These are phyloP conservation scores for Erpetoichthys calabaricus DNA, from an alignment of 2,797 vertebrate species.

Conservation along the genomic window DNA sequence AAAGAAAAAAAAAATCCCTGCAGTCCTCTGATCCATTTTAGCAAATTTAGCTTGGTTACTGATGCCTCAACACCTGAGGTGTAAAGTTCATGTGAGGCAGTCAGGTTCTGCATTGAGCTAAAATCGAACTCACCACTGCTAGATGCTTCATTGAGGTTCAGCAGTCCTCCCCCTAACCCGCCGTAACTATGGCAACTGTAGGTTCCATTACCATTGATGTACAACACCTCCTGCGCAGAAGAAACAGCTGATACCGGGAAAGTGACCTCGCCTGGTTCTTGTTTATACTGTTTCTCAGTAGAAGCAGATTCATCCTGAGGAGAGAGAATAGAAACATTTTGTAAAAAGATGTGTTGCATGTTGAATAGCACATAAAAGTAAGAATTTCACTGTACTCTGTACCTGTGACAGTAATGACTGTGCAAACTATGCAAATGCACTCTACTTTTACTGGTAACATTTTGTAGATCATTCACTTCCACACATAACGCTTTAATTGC, in stretches of 20 bases:
- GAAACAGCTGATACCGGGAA: conserved; percentile 54
- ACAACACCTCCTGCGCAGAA: conserved; percentile 63
- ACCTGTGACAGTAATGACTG: too few species aligned
- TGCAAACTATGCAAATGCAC: too few species aligned
- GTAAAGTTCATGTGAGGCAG: conserved; percentile 10
- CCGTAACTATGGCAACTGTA: conserved; percentile 73
- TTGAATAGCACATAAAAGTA: too few species aligned
- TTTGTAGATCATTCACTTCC: too few species aligned
- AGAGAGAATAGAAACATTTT: conserved; percentile 14
- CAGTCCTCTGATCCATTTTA: background rate
- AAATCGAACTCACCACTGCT: conserved; percentile 53
- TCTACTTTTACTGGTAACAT: too few species aligned
- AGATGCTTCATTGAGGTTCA: conserved; percentile 60
- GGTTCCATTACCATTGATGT: conserved; percentile 69
- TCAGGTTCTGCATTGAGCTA: conserved; percentile 6
- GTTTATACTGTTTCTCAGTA: conserved; percentile 54
- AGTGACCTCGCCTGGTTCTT: conserved; percentile 52
- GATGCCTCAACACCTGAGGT: conserved; percentile 2
- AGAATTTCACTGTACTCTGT: too few species aligned
- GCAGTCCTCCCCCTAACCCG: conserved; percentile 60
- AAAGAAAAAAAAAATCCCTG: background rate
- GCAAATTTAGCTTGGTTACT: background rate
- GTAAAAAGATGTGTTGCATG: too few species aligned
- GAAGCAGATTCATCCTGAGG: conserved; percentile 51
- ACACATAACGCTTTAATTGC: too few species aligned